Conservation (phyloP, 1,140 invertebrate genomes). For the Drosophila ohnishii region DNA sequence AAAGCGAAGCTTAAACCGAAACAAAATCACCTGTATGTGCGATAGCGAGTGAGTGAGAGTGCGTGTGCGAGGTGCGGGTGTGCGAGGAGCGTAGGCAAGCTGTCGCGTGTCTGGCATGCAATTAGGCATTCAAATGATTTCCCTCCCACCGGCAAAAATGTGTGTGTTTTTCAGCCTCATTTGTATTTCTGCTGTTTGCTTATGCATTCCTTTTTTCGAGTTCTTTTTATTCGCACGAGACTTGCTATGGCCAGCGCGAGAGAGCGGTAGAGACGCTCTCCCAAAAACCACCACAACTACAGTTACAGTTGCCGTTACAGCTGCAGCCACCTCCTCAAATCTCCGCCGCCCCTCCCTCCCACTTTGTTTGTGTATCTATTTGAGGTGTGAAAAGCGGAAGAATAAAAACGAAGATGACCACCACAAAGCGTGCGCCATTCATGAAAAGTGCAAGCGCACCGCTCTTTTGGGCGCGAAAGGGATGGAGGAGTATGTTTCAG, state of each 20-base stretch:
- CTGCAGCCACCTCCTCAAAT: slow-evolving; percentile 14
- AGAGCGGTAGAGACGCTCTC: slow-evolving; percentile 41
- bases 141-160: slow-evolving; percentile 32
- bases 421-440: slow-evolving; percentile 60
- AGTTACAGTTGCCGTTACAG: slow-evolving; percentile 35
- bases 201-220: slow-evolving; percentile 25
- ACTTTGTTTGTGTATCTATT: slow-evolving; percentile 45
- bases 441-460: slow-evolving; percentile 61
- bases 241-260: not conserved
- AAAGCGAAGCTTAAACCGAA: slow-evolving; percentile 63
- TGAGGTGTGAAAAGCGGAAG: slow-evolving; percentile 49
- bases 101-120: slow-evolving; percentile 80
- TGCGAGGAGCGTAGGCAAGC: slow-evolving; percentile 38
- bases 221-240: slow-evolving; percentile 52
- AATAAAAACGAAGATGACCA: slow-evolving; percentile 52
- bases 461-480: not conserved
- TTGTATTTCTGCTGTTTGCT: slow-evolving; percentile 38
- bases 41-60: slow-evolving; percentile 39
- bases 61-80: slow-evolving; percentile 4
- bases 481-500: not conserved
- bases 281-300: slow-evolving; percentile 29
- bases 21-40: slow-evolving; percentile 62
- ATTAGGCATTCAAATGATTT: slow-evolving; percentile 75
- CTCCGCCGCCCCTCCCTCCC: not conserved
- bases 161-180: slow-evolving; percentile 9